phyloP scores from a whole-genome alignment of 2,113 vertebrate species.

The Calyptomena viridis region DNA sequence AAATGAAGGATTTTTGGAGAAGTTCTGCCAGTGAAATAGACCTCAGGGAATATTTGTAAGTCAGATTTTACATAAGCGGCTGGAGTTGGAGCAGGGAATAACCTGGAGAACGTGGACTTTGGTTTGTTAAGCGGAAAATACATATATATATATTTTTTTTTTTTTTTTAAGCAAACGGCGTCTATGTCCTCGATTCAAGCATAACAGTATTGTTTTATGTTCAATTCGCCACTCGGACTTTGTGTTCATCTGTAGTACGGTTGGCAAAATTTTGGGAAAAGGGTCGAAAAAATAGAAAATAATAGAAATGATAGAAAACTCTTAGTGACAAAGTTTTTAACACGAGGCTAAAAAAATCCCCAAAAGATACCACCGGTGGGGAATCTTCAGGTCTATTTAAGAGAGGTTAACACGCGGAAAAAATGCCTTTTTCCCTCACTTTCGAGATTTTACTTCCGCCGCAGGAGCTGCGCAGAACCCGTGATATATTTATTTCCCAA shows the following conservation, averaged over 20 bases:
- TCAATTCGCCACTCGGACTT: background rate
- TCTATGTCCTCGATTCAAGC: background rate
- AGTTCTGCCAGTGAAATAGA: background rate
- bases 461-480: background rate
- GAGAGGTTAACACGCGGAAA: background rate
- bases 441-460: background rate
- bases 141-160: background rate
- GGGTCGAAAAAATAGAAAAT: background rate
- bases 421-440: background rate
- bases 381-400: background rate
- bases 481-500: fast-evolving
- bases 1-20: background rate
- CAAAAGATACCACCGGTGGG: background rate
- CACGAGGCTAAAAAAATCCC: background rate
- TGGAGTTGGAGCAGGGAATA: background rate
- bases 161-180: background rate
- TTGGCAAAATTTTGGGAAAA: background rate
- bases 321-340: background rate
- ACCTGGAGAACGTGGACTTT: background rate
- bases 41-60: background rate
- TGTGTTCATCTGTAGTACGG: background rate
- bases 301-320: background rate
- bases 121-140: background rate
- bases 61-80: background rate
- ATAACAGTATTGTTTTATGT: background rate